These are phyloP conservation scores for Anneissia japonica DNA, from an alignment of 35 echinoderm and acorn worm genomes.

Conservation along the genomic window DNA sequence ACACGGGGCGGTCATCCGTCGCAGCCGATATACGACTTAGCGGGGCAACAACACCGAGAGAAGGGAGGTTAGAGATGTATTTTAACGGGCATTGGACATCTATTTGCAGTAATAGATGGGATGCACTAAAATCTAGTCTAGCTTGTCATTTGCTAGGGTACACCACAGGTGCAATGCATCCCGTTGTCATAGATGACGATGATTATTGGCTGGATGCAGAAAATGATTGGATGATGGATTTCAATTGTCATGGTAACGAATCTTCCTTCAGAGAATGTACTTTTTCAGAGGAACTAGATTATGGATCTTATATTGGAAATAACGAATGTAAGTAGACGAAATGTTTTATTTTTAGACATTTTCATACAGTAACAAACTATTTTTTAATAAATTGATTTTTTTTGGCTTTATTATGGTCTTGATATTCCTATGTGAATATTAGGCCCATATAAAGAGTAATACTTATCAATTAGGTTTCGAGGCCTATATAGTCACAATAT, in stretches of 20 bases:
- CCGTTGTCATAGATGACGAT: not conserved
- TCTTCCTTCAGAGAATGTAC: not conserved
- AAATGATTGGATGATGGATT: not conserved
- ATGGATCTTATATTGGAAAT: not conserved
- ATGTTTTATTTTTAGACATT: too few species aligned
- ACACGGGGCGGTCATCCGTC: not conserved
- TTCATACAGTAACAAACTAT: too few species aligned
- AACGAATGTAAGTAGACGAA: not conserved
- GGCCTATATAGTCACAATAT: too few species aligned
- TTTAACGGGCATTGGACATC: not conserved
- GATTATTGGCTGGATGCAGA: not conserved
- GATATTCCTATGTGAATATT: too few species aligned
- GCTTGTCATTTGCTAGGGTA: not conserved
- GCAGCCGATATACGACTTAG: not conserved
- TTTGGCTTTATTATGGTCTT: too few species aligned
- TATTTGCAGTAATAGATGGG: not conserved
- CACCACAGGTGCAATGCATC: not conserved
- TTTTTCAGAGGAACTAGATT: not conserved
- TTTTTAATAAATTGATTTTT: too few species aligned
- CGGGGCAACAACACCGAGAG: not conserved
- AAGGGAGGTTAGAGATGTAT: not conserved
- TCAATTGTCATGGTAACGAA: not conserved
- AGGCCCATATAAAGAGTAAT: too few species aligned
- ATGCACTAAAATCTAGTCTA: not conserved
- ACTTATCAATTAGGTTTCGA: too few species aligned